A percentile compares a stretch with the other conserved stretches of the same genome.
These are phyloP conservation scores for Azorinus chamasolen DNA, from an alignment of 2,888 invertebrate species.

Conservation along the genomic window DNA sequence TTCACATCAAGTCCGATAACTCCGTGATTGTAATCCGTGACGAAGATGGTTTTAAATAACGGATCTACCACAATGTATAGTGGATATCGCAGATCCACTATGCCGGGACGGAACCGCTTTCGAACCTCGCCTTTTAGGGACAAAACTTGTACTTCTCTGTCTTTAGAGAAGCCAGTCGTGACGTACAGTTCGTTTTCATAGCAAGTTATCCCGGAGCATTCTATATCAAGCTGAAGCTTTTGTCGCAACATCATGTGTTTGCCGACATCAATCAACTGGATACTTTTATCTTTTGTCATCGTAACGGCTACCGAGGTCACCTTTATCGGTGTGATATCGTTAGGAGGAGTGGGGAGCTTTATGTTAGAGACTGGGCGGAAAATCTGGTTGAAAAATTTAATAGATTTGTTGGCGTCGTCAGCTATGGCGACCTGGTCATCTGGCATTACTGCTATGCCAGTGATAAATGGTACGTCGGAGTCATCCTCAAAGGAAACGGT, in stretches of 20 bases:
- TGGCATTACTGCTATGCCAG: conserved; percentile 55
- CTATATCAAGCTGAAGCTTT: conserved; percentile 50
- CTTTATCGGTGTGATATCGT: conserved; percentile 44
- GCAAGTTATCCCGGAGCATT: conserved; percentile 60
- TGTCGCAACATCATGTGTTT: conserved; percentile 35
- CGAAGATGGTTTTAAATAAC: conserved; percentile 48
- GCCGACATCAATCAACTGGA: conserved; percentile 55
- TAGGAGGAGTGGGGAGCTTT: conserved; percentile 46
- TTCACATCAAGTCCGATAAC: conserved; percentile 54
- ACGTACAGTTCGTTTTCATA: conserved; percentile 56
- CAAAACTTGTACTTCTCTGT: conserved; percentile 55
- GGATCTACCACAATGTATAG: conserved; percentile 53
- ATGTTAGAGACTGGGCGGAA: conserved; percentile 31
- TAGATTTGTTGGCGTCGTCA: conserved; percentile 56
- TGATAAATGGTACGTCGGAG: conserved; percentile 51
- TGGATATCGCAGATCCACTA: conserved; percentile 59
- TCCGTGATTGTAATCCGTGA: conserved; percentile 62
- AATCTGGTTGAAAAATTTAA: conserved; percentile 43
- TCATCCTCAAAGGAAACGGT: conserved; percentile 42
- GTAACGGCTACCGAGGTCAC: conserved; percentile 41
- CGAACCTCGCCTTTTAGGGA: conserved; percentile 45
- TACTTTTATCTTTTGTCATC: conserved; percentile 41
- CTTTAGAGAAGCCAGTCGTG: conserved; percentile 59
- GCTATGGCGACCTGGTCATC: conserved; percentile 52
- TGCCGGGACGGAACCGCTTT: conserved; percentile 52